Percentiles rank a stretch among this genome's conserved stretches.
phyloP scores from a whole-genome alignment of 2,797 vertebrate genomes.

The Parauchenoglanis punctatus region DNA sequence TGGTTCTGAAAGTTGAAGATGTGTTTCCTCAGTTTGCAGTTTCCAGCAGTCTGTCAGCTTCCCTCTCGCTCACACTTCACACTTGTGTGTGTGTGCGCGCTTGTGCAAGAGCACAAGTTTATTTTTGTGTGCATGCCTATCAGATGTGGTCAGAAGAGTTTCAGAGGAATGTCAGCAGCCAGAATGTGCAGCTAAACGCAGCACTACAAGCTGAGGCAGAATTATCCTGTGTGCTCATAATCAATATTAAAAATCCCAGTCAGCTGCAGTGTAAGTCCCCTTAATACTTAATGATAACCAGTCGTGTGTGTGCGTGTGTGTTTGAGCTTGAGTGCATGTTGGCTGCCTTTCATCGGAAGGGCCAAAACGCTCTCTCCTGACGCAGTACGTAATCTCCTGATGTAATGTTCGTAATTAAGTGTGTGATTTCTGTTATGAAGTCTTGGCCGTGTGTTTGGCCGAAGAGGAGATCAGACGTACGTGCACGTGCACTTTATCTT shows the following conservation, averaged over 20 bases:
- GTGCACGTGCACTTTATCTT: background rate
- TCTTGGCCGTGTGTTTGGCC: slow-evolving; percentile 21
- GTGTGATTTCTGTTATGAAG: slow-evolving; percentile 30
- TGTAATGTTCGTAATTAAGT: slow-evolving; percentile 46
- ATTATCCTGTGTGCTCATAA: slow-evolving; percentile 32
- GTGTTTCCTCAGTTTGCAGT: slow-evolving; percentile 45
- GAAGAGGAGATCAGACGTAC: slow-evolving; percentile 22
- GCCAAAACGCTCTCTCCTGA: slow-evolving; percentile 27
- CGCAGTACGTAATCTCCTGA: slow-evolving; percentile 39
- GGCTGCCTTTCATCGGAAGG: slow-evolving; percentile 24
- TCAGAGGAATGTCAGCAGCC: background rate
- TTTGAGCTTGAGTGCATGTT: background rate
- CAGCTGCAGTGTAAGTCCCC: slow-evolving; percentile 39
- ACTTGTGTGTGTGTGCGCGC: slow-evolving; percentile 5
- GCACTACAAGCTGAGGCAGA: slow-evolving; percentile 17
- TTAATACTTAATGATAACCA: slow-evolving; percentile 35
- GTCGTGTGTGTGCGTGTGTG: slow-evolving; percentile 21
- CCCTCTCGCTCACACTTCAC: slow-evolving; percentile 27
- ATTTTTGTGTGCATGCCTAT: slow-evolving; percentile 23
- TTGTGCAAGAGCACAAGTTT: background rate
- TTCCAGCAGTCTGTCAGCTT: slow-evolving; percentile 37
- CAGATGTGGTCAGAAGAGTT: slow-evolving; percentile 16
- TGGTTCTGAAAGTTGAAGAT: slow-evolving; percentile 43
- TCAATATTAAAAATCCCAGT: slow-evolving; percentile 46
- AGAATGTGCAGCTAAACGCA: background rate